phyloP scores from a whole-genome alignment of 2,888 invertebrate species.

The Eumacrocentrus americanus region DNA sequence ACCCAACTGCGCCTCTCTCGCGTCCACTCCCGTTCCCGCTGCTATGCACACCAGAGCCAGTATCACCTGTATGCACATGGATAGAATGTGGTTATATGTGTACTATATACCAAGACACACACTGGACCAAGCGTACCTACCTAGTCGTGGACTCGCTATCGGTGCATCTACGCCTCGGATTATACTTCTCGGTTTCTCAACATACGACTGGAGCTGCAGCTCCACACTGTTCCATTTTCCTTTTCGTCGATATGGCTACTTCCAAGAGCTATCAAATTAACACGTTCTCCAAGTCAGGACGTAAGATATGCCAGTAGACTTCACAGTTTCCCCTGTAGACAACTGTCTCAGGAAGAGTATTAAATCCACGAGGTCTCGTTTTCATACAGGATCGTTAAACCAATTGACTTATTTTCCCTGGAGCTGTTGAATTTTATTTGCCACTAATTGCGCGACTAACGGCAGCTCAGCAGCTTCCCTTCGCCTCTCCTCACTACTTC shows the following conservation, averaged over 20 bases:
- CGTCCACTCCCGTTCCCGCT: conserved; percentile 49
- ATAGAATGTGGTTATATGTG: conserved; percentile 22
- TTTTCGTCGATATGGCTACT: conserved; percentile 33
- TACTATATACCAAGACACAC: no score
- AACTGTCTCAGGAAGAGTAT: neutral
- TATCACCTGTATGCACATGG: no score
- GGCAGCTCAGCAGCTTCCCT: neutral
- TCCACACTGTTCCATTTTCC: conserved; percentile 45
- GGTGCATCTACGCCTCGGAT: conserved; percentile 54
- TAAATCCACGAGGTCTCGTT: conserved; percentile 9
- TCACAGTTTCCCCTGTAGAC: neutral
- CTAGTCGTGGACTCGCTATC: no score
- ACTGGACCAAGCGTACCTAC: no score
- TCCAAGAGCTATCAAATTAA: conserved; percentile 36
- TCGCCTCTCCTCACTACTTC: neutral
- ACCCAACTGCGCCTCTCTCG: conserved; percentile 46
- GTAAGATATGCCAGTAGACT: conserved; percentile 24
- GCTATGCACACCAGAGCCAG: no score
- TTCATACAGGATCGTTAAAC: conserved; percentile 23
- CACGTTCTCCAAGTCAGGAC: conserved; percentile 38
- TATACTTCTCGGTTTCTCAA: conserved; percentile 44
- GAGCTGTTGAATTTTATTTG: conserved; percentile 16
- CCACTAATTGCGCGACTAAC: conserved; percentile 20
- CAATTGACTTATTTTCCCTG: conserved; percentile 10
- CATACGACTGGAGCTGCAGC: neutral